These are phyloP conservation scores for Paedocypris micromegethes DNA, from an alignment of 2,797 vertebrate species.

Conservation along the genomic window DNA sequence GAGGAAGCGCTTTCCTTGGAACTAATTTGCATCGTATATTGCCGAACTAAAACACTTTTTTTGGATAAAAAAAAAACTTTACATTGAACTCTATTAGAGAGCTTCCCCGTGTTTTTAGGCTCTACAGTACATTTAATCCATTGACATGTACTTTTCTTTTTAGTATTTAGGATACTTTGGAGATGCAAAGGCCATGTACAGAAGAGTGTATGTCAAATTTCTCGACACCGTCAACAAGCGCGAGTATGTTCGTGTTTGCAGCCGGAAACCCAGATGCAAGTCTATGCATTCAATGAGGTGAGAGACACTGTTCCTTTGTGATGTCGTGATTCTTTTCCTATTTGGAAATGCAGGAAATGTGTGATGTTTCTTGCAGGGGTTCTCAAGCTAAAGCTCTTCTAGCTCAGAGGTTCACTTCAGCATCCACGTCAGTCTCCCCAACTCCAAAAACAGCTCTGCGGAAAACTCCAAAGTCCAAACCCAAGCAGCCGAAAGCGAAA, in stretches of 20 bases:
- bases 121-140: no score
- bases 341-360: background rate
- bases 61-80: no score
- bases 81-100: no score
- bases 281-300: conserved; percentile 88
- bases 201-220: conserved; percentile 94
- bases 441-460: conserved; percentile 66
- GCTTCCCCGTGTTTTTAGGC: no score
- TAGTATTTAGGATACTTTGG: conserved; percentile 99
- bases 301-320: background rate
- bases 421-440: conserved; percentile 60
- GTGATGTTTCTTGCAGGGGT: conserved; percentile 53
- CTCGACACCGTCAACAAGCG: conserved; percentile 97
- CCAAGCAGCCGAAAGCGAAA: conserved; percentile 83
- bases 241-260: conserved; percentile 94
- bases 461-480: conserved; percentile 79
- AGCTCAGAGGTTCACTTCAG: conserved; percentile 66
- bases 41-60: no score
- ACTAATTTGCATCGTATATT: no score
- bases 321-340: background rate
- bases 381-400: conserved; percentile 71
- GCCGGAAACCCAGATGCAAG: conserved; percentile 88
- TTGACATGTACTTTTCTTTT: conserved; percentile 7
- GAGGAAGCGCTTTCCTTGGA: no score
- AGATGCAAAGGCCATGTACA: conserved; percentile 94